Evolutionary conservation across 2,888 invertebrate species (phyloP), one percentile per base, ranked within the genome.

Genomic region (Litoditis marina): DNA sequence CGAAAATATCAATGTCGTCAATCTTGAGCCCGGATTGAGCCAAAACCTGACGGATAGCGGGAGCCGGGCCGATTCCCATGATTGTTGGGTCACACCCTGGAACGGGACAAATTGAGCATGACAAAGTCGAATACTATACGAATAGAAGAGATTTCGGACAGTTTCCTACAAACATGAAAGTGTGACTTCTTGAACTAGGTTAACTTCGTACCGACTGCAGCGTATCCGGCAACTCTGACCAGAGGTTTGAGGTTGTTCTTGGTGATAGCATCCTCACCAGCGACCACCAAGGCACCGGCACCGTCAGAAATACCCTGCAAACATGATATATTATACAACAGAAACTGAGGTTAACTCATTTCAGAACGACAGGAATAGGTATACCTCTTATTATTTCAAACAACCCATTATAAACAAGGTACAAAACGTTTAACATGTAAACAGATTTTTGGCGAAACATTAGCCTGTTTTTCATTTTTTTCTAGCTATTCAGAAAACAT

Each of bases 61-160:
- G 91, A 25, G 91, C 94, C 2, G 96, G 96, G 28, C 79, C 79
- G 51, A 79, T 90, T 60, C 75, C 96, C 96, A 98, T 98, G 79
- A 98, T 93, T 82, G 89, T 89, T 47, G 98, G 98, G 78, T 95
- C 95, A 50, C 94, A 94, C 47, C 87, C 86, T 47, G 93, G 91
- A 77, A 89, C 88, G 19, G 91, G 47, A 30, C 39, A 11, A 30
- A 2, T 22, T 44, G 19, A 44, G 8, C 5, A 3, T 5, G 8
- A 8, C 50, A 27, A 49, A 49, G 5, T 25, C 16, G 89, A 86
- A 7, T 30, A 8, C 32, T 25, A 49, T n/a, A 19, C 16, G 2
- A 46, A 46, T 19, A 25, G 28, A 27, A 19, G 6, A 49, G 16
- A 22, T 47, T 11, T 47, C 22, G 11, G 22, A n/a, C 11, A 11